A percentile compares a stretch with the other conserved stretches of the same genome.
Conservation (phyloP, 2,888 invertebrate genomes). For the Eretmocerus hayati region DNA sequence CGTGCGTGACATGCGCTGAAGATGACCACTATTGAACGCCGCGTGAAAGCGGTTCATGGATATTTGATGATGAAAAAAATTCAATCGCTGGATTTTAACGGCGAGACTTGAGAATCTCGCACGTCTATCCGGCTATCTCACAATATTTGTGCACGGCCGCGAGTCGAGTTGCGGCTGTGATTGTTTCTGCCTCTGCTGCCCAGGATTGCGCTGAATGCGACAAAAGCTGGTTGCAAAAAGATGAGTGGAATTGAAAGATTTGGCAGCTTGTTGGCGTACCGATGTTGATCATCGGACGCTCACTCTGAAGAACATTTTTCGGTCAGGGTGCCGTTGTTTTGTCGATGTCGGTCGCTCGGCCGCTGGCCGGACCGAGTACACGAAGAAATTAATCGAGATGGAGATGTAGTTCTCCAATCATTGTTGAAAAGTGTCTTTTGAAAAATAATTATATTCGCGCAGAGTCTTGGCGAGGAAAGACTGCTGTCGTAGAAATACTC, state of each 20-base stretch:
- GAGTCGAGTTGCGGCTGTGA: conserved; percentile 17
- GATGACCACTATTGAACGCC: conserved; percentile 8
- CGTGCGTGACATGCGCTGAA: conserved; percentile 45
- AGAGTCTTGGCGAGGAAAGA: conserved; percentile 18
- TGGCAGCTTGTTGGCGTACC: conserved; percentile 24
- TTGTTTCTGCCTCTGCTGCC: conserved; percentile 17
- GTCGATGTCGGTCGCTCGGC: conserved; percentile 3
- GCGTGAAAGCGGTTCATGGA: conserved; percentile 20
- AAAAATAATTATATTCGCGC: conserved; percentile 15
- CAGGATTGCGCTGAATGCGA: background rate
- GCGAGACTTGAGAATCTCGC: conserved; percentile 12
- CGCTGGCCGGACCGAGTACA: background rate
- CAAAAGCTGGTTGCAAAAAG: background rate
- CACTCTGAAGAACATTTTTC: conserved; percentile 23
- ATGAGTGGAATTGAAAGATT: too few species aligned
- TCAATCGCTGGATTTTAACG: too few species aligned
- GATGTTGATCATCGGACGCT: conserved; percentile 39
- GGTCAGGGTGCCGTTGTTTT: conserved; percentile 18
- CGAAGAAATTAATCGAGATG: conserved; percentile 2
- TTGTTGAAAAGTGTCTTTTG: conserved; percentile 19
- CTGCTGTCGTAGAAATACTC: conserved; percentile 18
- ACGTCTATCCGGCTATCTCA: background rate
- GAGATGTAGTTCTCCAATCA: conserved; percentile 14
- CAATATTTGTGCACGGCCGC: conserved; percentile 18
- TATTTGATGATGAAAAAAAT: conserved; percentile 9